These are phyloP conservation scores for Eupithecia inturbata DNA, from an alignment of 2,888 invertebrate species.

Conservation along the genomic window DNA sequence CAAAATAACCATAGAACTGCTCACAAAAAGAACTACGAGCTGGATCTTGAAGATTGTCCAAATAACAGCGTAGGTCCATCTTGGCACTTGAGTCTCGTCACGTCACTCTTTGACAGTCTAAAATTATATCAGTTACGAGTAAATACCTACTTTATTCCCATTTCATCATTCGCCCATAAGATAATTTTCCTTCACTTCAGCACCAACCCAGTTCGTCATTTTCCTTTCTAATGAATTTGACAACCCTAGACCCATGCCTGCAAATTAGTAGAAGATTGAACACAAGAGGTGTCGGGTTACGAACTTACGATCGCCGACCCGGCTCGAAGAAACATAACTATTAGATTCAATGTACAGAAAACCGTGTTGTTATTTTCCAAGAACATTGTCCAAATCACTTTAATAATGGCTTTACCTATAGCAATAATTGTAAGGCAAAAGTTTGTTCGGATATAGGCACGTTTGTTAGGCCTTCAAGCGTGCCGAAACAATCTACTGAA, in stretches of 20 bases:
- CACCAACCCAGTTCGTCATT: background rate
- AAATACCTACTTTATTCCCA: background rate
- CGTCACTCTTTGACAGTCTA: background rate
- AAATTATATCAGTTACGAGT: background rate
- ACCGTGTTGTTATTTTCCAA: slow-evolving; percentile 22
- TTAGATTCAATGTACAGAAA: slow-evolving; percentile 27
- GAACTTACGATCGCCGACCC: slow-evolving; percentile 60
- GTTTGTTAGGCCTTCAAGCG: background rate
- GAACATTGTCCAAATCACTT: slow-evolving; percentile 16
- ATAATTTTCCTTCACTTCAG: background rate
- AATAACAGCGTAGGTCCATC: background rate
- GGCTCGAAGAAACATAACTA: slow-evolving; percentile 50
- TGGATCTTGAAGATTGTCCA: background rate
- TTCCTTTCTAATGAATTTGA: slow-evolving; percentile 13
- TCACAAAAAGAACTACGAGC: background rate
- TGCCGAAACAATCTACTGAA: background rate
- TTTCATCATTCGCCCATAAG: background rate
- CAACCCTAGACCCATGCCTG: slow-evolving; percentile 65
- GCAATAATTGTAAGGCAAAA: background rate
- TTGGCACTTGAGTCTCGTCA: background rate
- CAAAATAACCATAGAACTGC: background rate
- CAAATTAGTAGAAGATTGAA: slow-evolving; percentile 78
- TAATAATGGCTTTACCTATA: background rate
- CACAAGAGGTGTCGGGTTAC: slow-evolving; percentile 78
- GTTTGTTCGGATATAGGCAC: background rate